Conservation (phyloP, 2,888 invertebrate genomes). For the Chrysolina oricalcia region DNA sequence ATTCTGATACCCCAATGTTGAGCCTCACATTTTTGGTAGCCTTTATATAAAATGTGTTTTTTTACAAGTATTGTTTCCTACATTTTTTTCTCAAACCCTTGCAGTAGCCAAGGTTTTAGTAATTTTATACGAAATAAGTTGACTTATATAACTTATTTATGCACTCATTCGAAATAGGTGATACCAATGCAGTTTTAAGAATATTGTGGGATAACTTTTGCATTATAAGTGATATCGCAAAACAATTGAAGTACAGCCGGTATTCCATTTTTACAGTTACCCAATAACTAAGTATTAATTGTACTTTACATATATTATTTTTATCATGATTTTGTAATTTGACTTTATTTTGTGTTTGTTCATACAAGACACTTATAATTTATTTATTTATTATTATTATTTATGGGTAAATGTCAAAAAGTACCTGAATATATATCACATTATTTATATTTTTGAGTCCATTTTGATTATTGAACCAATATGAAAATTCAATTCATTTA, state of each 20-base stretch:
- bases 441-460: neutral
- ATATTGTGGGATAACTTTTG: neutral
- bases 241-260: neutral
- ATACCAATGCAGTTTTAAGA: neutral
- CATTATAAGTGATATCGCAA: neutral
- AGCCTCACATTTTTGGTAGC: too few relatives aligned
- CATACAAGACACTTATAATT: neutral
- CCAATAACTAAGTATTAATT: neutral
- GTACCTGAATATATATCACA: neutral
- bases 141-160: neutral
- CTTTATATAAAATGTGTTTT: too few relatives aligned
- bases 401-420: neutral
- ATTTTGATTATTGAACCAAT: too few relatives aligned
- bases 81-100: too few relatives aligned
- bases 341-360: neutral
- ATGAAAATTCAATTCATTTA: too few relatives aligned
- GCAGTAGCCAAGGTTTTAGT: neutral
- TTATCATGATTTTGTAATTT: neutral
- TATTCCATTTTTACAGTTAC: neutral
- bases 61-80: too few relatives aligned
- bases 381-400: neutral
- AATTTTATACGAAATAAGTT: conserved; percentile 1
- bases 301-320: neutral
- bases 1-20: too few relatives aligned
- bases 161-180: neutral